A percentile compares a stretch with the other conserved stretches of the same genome.
These are phyloP conservation scores for Sinocyclocheilus anophthalmus DNA, from an alignment of 2,113 vertebrate species.

Conservation along the genomic window DNA sequence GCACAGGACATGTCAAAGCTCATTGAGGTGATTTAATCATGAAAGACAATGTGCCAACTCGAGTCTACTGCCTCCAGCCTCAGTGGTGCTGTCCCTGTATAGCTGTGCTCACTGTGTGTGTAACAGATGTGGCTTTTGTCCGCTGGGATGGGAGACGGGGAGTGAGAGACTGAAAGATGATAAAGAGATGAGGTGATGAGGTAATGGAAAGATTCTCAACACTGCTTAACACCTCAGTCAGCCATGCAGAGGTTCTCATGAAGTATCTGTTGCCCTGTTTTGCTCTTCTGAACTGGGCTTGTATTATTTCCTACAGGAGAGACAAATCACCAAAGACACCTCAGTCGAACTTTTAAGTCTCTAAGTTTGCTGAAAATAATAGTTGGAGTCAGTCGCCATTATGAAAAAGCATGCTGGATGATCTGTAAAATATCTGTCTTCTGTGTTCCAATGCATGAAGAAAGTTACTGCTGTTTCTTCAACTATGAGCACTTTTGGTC, in stretches of 20 bases:
- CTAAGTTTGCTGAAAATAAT: not conserved
- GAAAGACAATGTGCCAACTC: slow-evolving; percentile 53
- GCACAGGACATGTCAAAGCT: slow-evolving; percentile 42
- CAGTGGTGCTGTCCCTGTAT: slow-evolving; percentile 28
- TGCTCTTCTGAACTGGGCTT: not conserved
- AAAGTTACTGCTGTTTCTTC: not conserved
- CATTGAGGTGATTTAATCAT: slow-evolving; percentile 51
- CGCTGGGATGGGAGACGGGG: slow-evolving; percentile 6
- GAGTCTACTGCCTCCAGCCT: slow-evolving; percentile 46
- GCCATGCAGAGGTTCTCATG: not conserved
- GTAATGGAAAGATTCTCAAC: slow-evolving; percentile 13
- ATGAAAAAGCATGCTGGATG: not conserved
- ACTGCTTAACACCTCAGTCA: slow-evolving; percentile 17
- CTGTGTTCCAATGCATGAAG: not conserved
- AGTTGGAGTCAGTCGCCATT: not conserved
- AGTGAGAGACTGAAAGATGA: not conserved
- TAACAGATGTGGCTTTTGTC: slow-evolving; percentile 52
- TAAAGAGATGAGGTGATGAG: slow-evolving; percentile 11
- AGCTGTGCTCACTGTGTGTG: slow-evolving; percentile 29
- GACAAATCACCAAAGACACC: not conserved
- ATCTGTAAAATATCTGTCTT: not conserved
- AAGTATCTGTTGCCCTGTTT: not conserved
- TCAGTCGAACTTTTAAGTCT: not conserved
- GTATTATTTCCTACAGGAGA: not conserved
- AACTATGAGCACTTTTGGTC: not conserved